Base-by-base conservation (phyloP, 2,113 vertebrate species). In the Buteo buteo region DNA sequence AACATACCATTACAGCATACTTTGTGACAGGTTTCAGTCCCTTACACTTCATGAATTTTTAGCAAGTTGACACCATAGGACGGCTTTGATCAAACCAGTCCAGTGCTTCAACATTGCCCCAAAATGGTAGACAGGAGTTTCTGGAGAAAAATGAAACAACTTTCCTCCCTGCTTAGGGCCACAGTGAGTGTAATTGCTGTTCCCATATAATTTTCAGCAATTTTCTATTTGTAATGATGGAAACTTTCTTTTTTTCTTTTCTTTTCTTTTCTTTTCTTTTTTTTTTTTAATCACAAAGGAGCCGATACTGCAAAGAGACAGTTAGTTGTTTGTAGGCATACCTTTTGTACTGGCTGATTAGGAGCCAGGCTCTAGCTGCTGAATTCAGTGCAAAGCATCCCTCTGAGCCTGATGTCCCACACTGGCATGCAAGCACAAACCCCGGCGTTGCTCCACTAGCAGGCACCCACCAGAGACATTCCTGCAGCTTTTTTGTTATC, bases 61-160 rank as follows among this genome's bases (percentile, higher is more conserved):
- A 88, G 14, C 19, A 57, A 90, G 19, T 62, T 77, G 40, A 54
- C 58, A 73, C 79, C 2, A 4, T 64, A 57, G 69, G 40, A 86
- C n/a, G 44, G 31, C 84, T 79, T 77, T 95, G 79, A 88, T 81
- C 79, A 77, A 93, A 74, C 16, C 69, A 88, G 24, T 88, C 55
- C 70, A 69, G 34, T 42, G 11, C 55, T 94, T 45, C 40, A 72
- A 25, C 3, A 34, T 82, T 7, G 16, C 32, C 38, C 32, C 50
- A 83, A 26, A 84, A 93, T 22, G 38, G 61, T 40, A 87, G 82
- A 79, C 44, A 82, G 49, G 36, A 93, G 80, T 62, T 86, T 26
- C 49, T 65, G 25, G 42, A 57, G 57, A 85, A 71, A 88, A 94
- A 62, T 65, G 25, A 84, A 82, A 45, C 34, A 36, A 49, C 7